Percentiles rank a stretch among this genome's conserved stretches.
Evolutionary conservation across 2,113 vertebrate genomes (phyloP).

Genomic region (Myodes glareolus): DNA sequence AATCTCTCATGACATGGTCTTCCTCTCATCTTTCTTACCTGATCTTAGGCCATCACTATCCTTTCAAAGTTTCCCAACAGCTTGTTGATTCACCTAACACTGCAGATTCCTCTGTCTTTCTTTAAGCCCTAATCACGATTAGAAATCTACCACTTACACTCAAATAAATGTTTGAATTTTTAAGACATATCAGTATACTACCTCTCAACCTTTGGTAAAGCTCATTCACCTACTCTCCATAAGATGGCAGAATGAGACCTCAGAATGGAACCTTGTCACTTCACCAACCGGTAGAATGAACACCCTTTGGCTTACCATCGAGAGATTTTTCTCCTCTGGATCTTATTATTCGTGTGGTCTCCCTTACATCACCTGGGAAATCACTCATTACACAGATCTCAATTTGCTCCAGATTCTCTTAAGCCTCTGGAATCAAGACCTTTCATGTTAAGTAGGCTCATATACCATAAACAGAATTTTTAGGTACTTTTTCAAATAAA

Average conservation of each 20-base stretch:
- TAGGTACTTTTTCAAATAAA: conserved; percentile 17
- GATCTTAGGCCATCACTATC: background rate
- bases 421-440: background rate
- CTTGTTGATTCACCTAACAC: background rate
- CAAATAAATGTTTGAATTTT: background rate
- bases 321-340: background rate
- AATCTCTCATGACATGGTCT: background rate
- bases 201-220: background rate
- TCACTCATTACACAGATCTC: background rate
- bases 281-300: background rate
- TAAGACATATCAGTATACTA: background rate
- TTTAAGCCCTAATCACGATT: background rate
- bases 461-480: background rate
- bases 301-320: background rate
- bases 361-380: background rate
- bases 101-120: background rate
- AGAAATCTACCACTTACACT: background rate
- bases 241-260: background rate
- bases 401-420: background rate
- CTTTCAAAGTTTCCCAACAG: background rate
- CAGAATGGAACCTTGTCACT: background rate
- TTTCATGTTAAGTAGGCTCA: background rate
- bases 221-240: background rate
- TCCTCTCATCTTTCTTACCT: background rate
- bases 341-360: background rate